These are phyloP conservation scores for Drosophila formosana DNA, from an alignment of 2,888 invertebrate species.

Conservation along the genomic window DNA sequence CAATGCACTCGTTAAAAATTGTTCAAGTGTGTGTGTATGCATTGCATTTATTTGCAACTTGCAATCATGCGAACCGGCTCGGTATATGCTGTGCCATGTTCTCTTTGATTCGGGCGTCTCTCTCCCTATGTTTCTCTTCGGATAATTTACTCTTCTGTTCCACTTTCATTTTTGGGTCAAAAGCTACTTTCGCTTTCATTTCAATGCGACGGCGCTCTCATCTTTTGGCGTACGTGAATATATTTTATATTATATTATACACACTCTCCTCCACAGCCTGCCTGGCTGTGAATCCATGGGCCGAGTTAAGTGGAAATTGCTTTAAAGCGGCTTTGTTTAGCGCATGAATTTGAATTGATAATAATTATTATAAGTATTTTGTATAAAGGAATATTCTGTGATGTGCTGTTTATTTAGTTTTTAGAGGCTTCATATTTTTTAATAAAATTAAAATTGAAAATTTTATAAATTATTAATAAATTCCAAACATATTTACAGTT, in stretches of 20 bases:
- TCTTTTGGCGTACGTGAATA: neutral
- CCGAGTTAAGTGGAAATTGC: slow-evolving; percentile 4
- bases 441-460: too few species aligned
- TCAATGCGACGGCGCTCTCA: slow-evolving; percentile 60
- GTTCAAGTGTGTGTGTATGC: slow-evolving; percentile 2
- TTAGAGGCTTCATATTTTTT: too few species aligned
- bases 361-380: slow-evolving; percentile 29
- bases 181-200: slow-evolving; percentile 70
- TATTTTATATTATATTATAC: neutral
- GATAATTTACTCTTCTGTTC: slow-evolving; percentile 47
- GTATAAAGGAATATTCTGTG: slow-evolving; percentile 4
- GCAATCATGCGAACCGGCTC: slow-evolving; percentile 14
- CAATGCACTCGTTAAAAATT: neutral
- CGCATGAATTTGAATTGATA: slow-evolving; percentile 39
- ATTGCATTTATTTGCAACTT: slow-evolving; percentile 14
- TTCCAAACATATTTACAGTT: too few species aligned
- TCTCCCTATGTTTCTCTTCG: slow-evolving; percentile 21
- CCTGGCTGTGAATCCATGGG: neutral
- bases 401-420: neutral
- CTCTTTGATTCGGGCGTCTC: neutral
- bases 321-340: slow-evolving; percentile 32
- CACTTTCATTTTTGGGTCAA: slow-evolving; percentile 61
- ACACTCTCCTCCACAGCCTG: neutral
- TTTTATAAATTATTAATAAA: neutral
- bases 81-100: slow-evolving; percentile 23